A percentile compares a stretch with the other conserved stretches of the same genome.
These are phyloP conservation scores for Anniella stebbinsi DNA, from an alignment of 2,797 vertebrate genomes.

Conservation along the genomic window DNA sequence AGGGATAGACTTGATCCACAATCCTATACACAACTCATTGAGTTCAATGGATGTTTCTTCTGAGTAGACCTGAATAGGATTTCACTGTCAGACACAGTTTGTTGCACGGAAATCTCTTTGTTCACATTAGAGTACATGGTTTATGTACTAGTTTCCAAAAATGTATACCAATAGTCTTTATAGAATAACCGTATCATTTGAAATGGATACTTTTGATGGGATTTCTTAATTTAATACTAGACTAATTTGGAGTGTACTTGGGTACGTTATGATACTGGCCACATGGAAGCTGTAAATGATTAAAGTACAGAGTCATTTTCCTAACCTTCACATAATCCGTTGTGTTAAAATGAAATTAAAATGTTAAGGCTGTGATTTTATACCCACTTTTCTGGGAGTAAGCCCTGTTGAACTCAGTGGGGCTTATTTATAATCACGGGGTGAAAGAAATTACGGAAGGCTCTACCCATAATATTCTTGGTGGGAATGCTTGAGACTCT, in stretches of 20 bases:
- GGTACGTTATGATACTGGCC: constrained; percentile 14
- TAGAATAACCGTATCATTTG: not conserved
- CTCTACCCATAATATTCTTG: constrained; percentile 4
- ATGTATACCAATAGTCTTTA: not conserved
- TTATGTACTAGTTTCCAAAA: not conserved
- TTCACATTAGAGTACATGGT: not conserved
- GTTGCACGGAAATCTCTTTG: not conserved
- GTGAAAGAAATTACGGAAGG: constrained; percentile 31
- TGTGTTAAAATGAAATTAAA: not conserved
- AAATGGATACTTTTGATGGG: not conserved
- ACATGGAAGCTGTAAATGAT: constrained; percentile 26
- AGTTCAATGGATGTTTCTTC: not conserved
- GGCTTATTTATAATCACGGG: not conserved
- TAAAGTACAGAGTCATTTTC: constrained; percentile 3
- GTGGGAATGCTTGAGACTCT: not conserved
- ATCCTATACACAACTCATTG: not conserved
- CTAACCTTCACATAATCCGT: not conserved
- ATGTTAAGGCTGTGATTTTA: not conserved
- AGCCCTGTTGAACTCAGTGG: not conserved
- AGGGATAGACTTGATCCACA: not conserved
- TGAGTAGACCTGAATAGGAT: not conserved
- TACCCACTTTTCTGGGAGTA: not conserved
- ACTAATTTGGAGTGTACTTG: not conserved
- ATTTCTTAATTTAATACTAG: not conserved
- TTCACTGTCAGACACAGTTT: not conserved